Conservation (phyloP, 1,140 invertebrate genomes). For the Drosophila hydei region DNA sequence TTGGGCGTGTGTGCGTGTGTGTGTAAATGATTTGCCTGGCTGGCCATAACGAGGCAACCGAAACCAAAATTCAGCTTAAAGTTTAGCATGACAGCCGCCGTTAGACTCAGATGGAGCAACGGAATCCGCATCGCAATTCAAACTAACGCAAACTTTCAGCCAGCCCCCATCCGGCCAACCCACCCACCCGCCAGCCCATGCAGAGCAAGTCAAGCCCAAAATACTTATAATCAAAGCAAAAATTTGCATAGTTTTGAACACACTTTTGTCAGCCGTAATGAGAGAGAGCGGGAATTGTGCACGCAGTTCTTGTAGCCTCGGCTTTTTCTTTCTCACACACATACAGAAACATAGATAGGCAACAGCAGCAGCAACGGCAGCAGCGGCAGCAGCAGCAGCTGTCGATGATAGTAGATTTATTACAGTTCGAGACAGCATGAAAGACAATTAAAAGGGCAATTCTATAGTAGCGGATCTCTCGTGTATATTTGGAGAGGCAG, state of each 20-base stretch:
- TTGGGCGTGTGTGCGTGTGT: slow-evolving; percentile 1
- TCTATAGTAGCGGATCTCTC: slow-evolving; percentile 11
- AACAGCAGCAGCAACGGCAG: slow-evolving; percentile 5
- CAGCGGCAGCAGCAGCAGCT: slow-evolving; percentile 13
- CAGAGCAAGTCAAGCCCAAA: not conserved
- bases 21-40: slow-evolving; percentile 29
- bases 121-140: not conserved
- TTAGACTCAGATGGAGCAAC: slow-evolving; percentile 5
- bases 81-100: slow-evolving; percentile 5
- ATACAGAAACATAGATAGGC: not conserved
- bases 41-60: slow-evolving; percentile 27
- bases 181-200: not conserved
- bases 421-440: slow-evolving; percentile 45
- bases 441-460: slow-evolving; percentile 70
- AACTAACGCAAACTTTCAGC: not conserved
- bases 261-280: slow-evolving; percentile 30
- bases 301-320: not conserved
- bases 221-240: slow-evolving; percentile 51
- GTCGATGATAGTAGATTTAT: slow-evolving; percentile 62
- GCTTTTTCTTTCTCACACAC: too few relatives aligned
- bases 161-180: too few relatives aligned
- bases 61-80: slow-evolving; percentile 36
- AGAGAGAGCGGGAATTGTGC: slow-evolving; percentile 3
- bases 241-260: slow-evolving; percentile 70
- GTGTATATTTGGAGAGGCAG: slow-evolving; percentile 25